These are phyloP conservation scores for Atrichornis clamosus DNA, from an alignment of 2,113 vertebrate species.

Conservation along the genomic window DNA sequence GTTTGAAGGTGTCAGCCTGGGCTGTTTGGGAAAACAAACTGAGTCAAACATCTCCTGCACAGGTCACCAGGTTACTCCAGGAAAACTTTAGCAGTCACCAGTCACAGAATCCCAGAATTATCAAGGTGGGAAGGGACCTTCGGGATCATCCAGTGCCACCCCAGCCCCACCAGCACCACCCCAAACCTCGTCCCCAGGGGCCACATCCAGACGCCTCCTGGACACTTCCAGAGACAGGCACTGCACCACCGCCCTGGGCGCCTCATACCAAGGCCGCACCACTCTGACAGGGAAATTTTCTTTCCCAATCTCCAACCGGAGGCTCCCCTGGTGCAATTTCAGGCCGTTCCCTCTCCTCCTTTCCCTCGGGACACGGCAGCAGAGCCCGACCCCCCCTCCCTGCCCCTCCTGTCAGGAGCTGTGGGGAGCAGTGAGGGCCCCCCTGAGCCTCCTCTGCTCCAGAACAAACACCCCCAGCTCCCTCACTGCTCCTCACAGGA, in stretches of 20 bases:
- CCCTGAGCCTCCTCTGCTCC: not conserved
- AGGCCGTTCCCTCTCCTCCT: not conserved
- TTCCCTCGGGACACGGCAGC: not conserved
- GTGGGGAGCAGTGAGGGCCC: not conserved
- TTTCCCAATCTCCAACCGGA: not conserved
- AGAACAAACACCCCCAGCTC: not conserved
- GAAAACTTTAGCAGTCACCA: not conserved
- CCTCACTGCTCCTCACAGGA: not conserved
- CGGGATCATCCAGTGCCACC: not conserved
- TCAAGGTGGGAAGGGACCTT: accelerated
- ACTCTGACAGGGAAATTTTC: not conserved
- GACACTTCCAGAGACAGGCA: not conserved
- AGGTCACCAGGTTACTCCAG: not conserved
- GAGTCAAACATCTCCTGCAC: not conserved
- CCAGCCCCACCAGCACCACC: not conserved
- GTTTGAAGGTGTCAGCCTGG: not conserved
- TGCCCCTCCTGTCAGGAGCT: not conserved
- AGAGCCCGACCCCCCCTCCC: not conserved
- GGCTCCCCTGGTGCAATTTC: not conserved
- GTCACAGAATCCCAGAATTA: not conserved
- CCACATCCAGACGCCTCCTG: not conserved
- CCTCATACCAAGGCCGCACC: not conserved
- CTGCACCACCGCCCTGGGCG: not conserved
- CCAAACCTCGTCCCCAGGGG: not conserved
- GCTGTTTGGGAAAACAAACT: not conserved